Evolutionary conservation across 2,113 vertebrate genomes (phyloP).

Genomic region (Stigmatopora argus): DNA sequence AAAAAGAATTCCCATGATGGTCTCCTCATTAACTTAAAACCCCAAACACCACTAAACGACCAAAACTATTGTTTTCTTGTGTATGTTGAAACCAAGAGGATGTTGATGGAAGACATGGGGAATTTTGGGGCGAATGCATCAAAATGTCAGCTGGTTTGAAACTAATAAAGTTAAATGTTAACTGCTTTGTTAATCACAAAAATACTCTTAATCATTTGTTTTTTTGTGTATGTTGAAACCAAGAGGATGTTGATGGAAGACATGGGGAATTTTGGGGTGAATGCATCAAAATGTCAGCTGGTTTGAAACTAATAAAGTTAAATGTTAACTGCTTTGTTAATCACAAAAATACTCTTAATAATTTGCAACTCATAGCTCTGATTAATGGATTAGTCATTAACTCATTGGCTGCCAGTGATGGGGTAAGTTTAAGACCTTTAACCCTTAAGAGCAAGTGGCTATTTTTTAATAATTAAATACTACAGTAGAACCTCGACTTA

Average conservation of each 20-base stretch:
- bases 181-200: too few species aligned
- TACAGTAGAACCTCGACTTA: too few species aligned
- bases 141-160: slow-evolving; percentile 39
- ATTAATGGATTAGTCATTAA: too few species aligned
- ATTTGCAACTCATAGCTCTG: too few species aligned
- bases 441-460: too few species aligned
- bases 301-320: slow-evolving; percentile 54
- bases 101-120: not conserved
- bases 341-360: too few species aligned
- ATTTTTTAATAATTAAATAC: too few species aligned
- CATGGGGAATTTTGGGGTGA: not conserved
- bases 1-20: slow-evolving; percentile 29
- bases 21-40: slow-evolving; percentile 27
- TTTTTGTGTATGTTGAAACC: slow-evolving; percentile 7
- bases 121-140: not conserved
- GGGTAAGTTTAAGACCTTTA: too few species aligned
- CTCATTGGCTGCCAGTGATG: too few species aligned
- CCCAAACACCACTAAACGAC: slow-evolving; percentile 45
- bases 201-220: slow-evolving; percentile 7
- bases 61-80: slow-evolving; percentile 55
- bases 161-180: slow-evolving; percentile 51
- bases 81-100: slow-evolving; percentile 12
- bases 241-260: slow-evolving; percentile 7
- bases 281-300: slow-evolving; percentile 25
- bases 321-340: slow-evolving; percentile 15